Percentiles rank a stretch among this genome's conserved stretches.
Evolutionary conservation across 1,140 invertebrate genomes (phyloP).

Genomic region (Oedothorax gibbosus): DNA sequence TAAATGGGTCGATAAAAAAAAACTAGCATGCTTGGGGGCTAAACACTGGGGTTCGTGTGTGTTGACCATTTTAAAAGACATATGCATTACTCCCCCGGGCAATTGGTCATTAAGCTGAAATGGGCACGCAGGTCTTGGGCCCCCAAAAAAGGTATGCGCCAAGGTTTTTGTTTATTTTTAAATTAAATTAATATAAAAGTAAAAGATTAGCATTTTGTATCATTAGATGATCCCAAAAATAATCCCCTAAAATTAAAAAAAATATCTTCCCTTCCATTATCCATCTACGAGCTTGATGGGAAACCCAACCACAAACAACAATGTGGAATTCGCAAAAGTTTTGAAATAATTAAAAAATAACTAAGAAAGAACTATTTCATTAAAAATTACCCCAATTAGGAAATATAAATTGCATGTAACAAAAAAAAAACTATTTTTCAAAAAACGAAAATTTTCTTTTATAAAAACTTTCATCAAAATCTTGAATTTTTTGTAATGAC

Average conservation of each 20-base stretch:
- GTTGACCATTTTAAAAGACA: too few relatives aligned
- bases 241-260: conserved; percentile 39
- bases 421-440: background rate
- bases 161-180: too few relatives aligned
- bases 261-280: conserved; percentile 85
- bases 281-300: conserved; percentile 94
- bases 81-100: too few relatives aligned
- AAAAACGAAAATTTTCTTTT: conserved; percentile 69
- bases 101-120: too few relatives aligned
- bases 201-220: too few relatives aligned
- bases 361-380: background rate
- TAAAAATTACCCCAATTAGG: background rate
- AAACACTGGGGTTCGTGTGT: too few relatives aligned
- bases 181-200: too few relatives aligned
- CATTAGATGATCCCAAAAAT: background rate
- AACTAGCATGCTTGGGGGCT: too few relatives aligned
- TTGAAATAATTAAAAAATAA: too few relatives aligned
- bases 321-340: conserved; percentile 86
- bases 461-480: conserved; percentile 93
- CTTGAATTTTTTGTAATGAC: conserved; percentile 95
- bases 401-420: background rate
- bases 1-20: too few relatives aligned
- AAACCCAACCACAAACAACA: conserved; percentile 98
- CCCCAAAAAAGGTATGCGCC: too few relatives aligned
- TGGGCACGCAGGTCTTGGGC: too few relatives aligned